Evolutionary conservation across 2,113 vertebrate species (phyloP), one percentile per base, ranked within the genome.

Genomic region (Lamprologus speciosus): DNA sequence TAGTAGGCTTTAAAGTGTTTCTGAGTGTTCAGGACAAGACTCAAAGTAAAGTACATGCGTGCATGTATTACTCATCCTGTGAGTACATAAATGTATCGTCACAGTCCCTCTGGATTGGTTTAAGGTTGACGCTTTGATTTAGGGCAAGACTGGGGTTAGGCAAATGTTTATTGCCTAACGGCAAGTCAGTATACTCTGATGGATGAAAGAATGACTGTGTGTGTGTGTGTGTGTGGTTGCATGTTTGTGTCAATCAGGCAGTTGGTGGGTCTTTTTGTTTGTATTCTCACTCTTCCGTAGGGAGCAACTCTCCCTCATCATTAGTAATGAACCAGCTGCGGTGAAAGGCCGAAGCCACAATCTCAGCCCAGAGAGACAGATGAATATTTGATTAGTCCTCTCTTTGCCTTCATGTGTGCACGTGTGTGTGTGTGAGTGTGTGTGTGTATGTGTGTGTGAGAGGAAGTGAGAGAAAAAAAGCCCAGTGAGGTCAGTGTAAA

Each of bases 371-470:
- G 84, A 83, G 87, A 92, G 87, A 88, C 79, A 70, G 84, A 94
- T 94, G 87, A 93, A 94, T 93, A 93, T 93, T 94, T 92, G 85
- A 95, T 93, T 78, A 87, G 88, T 45, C 54, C 42, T 65, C 75
- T 75, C 73, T 89, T 81, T 91, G 81, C 84, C 86, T 82, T 55
- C 85, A 23, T 81, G 60, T 78, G 26, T 80, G 50, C 73, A 58
- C 26, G 53, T 85, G 83, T 33, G 73, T 86, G 16, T 82, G 53
- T 33, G 57, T 87, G 7, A 81, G 51, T 85, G 37, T 6, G 19
- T 65, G 40, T 28, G 60, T 51, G 81, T 31, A 0, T 60, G 28
- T 6, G 57, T 17, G 28, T 33, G 28, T 6, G 3, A 60, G 57
- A 53, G 45, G 19, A 21, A 21, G 31, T 6, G 55, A 45, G 9